Percentiles rank a stretch among this genome's conserved stretches.
These are phyloP conservation scores for Lasiurus borealis DNA, from an alignment of 2,113 vertebrate genomes.

Conservation along the genomic window DNA sequence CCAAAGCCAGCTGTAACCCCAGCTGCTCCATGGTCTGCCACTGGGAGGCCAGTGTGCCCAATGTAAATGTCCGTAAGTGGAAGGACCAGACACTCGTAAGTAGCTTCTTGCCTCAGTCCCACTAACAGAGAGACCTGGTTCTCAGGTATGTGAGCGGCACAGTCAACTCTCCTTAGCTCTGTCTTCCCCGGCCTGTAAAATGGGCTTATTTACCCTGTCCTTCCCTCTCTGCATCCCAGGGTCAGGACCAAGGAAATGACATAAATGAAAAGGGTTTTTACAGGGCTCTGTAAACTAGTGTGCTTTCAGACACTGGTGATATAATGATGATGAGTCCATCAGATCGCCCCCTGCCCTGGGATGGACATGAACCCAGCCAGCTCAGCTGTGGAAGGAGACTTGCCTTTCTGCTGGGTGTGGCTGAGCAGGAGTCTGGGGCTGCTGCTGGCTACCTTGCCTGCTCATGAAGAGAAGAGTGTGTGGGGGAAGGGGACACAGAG, in stretches of 20 bases:
- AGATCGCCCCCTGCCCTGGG: neutral
- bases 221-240: neutral
- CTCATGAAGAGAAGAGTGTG: neutral
- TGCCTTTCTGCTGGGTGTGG: neutral
- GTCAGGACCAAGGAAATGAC: neutral
- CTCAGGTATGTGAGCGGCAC: neutral
- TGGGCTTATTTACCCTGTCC: neutral
- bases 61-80: neutral
- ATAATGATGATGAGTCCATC: neutral
- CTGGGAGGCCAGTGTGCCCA: neutral
- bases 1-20: neutral
- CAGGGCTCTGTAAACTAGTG: neutral
- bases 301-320: neutral
- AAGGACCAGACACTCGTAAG: neutral
- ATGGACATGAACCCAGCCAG: neutral
- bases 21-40: neutral
- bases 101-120: neutral
- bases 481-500: neutral
- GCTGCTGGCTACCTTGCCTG: neutral
- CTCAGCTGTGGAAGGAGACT: neutral
- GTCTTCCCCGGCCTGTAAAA: neutral
- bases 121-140: neutral
- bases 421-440: neutral
- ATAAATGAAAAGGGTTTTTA: neutral
- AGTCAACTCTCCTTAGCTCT: neutral